A percentile compares a stretch with the other conserved stretches of the same genome.
These are phyloP conservation scores for Protosalanx chinensis DNA, from an alignment of 2,797 vertebrate species.

Conservation along the genomic window DNA sequence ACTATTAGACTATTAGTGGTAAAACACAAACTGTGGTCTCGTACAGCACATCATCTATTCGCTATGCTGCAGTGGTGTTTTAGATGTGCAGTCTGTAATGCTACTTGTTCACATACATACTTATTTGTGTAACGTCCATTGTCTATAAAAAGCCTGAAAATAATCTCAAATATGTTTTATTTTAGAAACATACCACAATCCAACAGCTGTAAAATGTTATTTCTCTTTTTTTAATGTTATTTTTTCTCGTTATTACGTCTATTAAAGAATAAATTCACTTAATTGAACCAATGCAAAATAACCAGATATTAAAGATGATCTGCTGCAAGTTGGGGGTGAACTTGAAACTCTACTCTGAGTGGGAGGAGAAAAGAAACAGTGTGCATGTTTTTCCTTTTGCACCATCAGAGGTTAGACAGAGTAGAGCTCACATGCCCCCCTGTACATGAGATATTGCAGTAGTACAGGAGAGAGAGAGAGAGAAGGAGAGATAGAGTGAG, in stretches of 20 bases:
- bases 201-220: background rate
- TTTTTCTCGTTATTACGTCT: background rate
- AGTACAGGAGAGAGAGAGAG: background rate
- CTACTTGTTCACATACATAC: background rate
- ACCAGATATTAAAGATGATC: constrained; percentile 5
- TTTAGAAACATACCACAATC: background rate
- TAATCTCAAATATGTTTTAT: background rate
- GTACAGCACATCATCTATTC: background rate
- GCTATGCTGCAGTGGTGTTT: background rate
- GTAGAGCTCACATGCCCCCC: too few relatives aligned
- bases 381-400: constrained; percentile 28
- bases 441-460: too few relatives aligned
- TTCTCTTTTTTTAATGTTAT: background rate
- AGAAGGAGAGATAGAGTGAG: constrained; percentile 1
- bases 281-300: constrained; percentile 21
- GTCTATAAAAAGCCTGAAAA: background rate
- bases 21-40: background rate
- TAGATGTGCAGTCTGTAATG: background rate
- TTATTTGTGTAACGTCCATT: background rate
- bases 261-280: background rate
- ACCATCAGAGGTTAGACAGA: background rate
- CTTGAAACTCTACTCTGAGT: constrained; percentile 30
- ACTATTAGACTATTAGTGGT: background rate
- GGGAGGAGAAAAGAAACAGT: constrained; percentile 29
- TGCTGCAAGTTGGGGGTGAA: constrained; percentile 14